These are phyloP conservation scores for Drosophila borborema DNA, from an alignment of 2,888 invertebrate genomes.

Conservation along the genomic window DNA sequence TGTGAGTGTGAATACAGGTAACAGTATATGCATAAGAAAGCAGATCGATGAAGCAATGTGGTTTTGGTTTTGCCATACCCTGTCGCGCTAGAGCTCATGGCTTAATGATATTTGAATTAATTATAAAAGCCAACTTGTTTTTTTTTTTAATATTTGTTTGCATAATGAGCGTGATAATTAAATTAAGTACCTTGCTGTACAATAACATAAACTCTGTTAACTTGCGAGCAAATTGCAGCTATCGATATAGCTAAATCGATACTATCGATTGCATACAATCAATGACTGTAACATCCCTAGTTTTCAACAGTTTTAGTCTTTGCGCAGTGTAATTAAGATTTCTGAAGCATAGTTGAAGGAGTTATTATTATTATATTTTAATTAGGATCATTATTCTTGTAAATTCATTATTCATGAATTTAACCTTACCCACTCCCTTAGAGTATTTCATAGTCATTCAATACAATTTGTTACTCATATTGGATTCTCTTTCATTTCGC, in stretches of 20 bases:
- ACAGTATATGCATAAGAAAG: conserved; percentile 14
- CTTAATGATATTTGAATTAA: too few relatives aligned
- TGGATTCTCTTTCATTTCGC: conserved; percentile 22
- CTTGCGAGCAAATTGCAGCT: background rate
- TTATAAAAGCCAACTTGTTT: too few relatives aligned
- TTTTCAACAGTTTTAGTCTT: background rate
- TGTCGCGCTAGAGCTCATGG: conserved; percentile 15
- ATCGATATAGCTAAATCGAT: background rate
- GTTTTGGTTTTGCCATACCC: conserved; percentile 20
- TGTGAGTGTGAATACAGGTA: conserved; percentile 44
- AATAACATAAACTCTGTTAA: too few relatives aligned
- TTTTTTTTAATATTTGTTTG: too few relatives aligned
- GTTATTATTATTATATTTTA: too few relatives aligned
- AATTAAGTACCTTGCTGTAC: too few relatives aligned
- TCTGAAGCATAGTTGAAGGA: too few relatives aligned
- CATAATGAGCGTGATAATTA: too few relatives aligned
- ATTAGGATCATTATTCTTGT: too few relatives aligned
- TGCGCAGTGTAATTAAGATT: too few relatives aligned
- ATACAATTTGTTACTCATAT: conserved; percentile 10
- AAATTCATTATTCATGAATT: too few relatives aligned
- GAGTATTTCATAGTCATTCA: conserved; percentile 1
- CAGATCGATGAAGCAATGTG: conserved; percentile 46
- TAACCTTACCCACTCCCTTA: background rate
- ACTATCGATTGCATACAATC: background rate
- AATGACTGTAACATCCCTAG: background rate